Percentiles rank a stretch among this genome's conserved stretches.
Evolutionary conservation across 2,888 invertebrate species (phyloP).

Genomic region (Diploptera punctata): DNA sequence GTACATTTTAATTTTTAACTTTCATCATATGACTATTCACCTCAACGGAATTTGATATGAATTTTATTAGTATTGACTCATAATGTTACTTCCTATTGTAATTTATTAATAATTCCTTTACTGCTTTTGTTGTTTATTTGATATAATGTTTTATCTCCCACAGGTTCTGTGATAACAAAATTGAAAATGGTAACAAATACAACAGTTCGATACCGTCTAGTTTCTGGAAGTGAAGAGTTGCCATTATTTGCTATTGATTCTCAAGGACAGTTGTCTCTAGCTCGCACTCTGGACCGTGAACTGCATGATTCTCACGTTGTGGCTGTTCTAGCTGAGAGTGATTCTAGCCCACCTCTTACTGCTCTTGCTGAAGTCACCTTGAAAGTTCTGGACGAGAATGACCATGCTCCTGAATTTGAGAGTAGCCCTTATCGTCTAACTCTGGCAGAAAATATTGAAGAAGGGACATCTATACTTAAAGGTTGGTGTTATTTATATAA

Average conservation of each 20-base stretch:
- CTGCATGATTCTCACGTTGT: constrained; percentile 69
- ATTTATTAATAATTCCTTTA: too few relatives aligned
- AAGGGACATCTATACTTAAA: constrained; percentile 77
- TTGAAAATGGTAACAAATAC: constrained; percentile 70
- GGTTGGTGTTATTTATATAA: too few relatives aligned
- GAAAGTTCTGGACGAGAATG: constrained; percentile 88
- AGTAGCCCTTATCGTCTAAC: constrained; percentile 78
- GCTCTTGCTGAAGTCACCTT: constrained; percentile 74
- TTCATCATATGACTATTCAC: too few relatives aligned
- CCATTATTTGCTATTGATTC: constrained; percentile 75
- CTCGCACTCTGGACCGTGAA: constrained; percentile 80
- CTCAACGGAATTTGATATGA: too few relatives aligned
- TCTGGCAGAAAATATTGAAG: constrained; percentile 84
- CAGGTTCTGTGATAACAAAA: constrained; percentile 71
- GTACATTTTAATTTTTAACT: too few relatives aligned
- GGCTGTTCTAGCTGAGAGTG: constrained; percentile 73
- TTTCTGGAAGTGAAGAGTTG: constrained; percentile 64
- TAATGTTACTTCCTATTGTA: too few relatives aligned
- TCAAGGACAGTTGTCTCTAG: constrained; percentile 75
- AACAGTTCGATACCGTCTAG: constrained; percentile 65
- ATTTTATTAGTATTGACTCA: too few relatives aligned
- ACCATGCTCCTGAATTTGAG: constrained; percentile 87
- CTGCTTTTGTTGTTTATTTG: constrained; percentile 18
- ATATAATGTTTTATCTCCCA: too few relatives aligned
- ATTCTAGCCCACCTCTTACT: constrained; percentile 73